Conservation (phyloP, 2,797 vertebrate genomes). For the Platyrinchus mystaceus region DNA sequence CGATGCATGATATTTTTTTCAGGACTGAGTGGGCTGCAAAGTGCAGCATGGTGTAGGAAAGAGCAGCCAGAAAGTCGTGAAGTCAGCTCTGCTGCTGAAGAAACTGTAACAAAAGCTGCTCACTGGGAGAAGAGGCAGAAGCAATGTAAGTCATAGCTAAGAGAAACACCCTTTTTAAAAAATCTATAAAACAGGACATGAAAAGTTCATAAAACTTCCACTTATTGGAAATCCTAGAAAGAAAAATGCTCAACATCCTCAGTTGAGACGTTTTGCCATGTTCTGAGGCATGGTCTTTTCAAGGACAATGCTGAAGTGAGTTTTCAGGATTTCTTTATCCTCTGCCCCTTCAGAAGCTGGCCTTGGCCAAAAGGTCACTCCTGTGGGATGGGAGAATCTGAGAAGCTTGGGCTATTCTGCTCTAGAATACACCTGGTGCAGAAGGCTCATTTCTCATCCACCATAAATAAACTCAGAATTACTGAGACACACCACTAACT, state of each 20-base stretch:
- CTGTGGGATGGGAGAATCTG: not conserved
- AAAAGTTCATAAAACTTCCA: not conserved
- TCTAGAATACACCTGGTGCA: not conserved
- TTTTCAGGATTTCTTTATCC: not conserved
- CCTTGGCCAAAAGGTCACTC: not conserved
- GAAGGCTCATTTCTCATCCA: not conserved
- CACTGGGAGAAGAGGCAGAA: not conserved
- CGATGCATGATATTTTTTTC: not conserved
- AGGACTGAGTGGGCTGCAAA: not conserved
- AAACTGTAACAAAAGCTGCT: not conserved
- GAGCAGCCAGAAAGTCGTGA: not conserved
- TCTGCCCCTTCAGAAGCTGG: not conserved
- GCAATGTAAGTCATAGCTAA: not conserved
- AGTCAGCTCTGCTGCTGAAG: not conserved
- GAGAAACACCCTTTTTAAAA: not conserved
- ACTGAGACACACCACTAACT: not conserved
- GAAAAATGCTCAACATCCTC: not conserved
- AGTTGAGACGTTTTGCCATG: not conserved
- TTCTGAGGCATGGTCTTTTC: not conserved
- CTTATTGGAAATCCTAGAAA: not conserved
- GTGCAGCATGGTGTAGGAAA: not conserved
- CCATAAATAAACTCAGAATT: slow-evolving; percentile 7
- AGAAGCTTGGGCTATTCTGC: not conserved
- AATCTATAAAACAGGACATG: not conserved
- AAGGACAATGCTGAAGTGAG: not conserved